Base-by-base conservation (phyloP, 2,888 invertebrate genomes). In the Drosophila demipolita region DNA sequence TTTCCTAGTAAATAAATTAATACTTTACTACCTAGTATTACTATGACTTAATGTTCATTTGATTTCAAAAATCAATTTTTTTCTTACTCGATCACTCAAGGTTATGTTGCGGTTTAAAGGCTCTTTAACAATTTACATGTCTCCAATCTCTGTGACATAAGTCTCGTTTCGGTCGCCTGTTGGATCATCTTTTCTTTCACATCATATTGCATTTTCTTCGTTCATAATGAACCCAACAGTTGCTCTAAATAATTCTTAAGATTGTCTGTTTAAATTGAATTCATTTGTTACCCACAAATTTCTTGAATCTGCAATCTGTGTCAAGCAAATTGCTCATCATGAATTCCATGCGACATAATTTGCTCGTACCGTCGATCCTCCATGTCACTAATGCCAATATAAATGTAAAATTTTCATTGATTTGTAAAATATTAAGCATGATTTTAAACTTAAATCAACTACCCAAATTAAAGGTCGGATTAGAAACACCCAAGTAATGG, bases 1-100 rank as follows among this genome's bases (percentile, higher is more conserved):
- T 29, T 4, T 29, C 29, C 6, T 6, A 29, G 29, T 29, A 29
- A 29, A 29, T 29, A 29, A 29, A 29, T 29, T 5, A 29, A 29
- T 29, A 29, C 5, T 29, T 29, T 29, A 29, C 29, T 29, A 3
- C 26, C 3, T 3, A 26, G 26, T 4, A 26, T 26, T 26, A 26
- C 26, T 26, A 26, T 3, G 3, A 26, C 26, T 26, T 29, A 29
- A 20, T 23, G 40, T 9, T 23, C 0, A 15, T 3, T 45, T 23
- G 0, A 15, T 3, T 45, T 20, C 1, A 9, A 4, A 17, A 3
- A 36, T 33, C 17, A 4, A 17, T 32, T n/a, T 1, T 20, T 33
- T 62, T 38, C 26, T 75, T 75, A 73, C 73, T 62, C 38, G 49
- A 12, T 58, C 36, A 6, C 23, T 26, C 9, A 74, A 55, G 3